Evolutionary conservation across 2,888 invertebrate genomes (phyloP).

Genomic region (Netelia virgata): DNA sequence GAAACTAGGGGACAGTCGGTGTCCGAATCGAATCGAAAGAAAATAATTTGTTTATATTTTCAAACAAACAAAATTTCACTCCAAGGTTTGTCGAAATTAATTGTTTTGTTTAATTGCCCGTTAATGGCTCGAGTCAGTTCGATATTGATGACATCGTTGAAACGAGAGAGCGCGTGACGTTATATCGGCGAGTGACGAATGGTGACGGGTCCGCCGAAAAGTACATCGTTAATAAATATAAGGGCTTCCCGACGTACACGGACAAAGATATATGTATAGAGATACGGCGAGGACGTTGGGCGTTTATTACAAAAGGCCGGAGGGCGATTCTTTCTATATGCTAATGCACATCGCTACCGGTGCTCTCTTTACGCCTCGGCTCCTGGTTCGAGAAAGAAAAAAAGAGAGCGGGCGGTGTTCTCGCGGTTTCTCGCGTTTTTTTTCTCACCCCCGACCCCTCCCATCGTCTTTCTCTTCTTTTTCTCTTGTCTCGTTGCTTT

Average conservation of each 20-base stretch:
- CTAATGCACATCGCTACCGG: conserved; percentile 82
- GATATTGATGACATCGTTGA: conserved; percentile 50
- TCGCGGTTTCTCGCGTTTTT: conserved; percentile 40
- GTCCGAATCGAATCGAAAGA: not conserved
- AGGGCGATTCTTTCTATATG: conserved; percentile 83
- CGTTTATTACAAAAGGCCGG: conserved; percentile 73
- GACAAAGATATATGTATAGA: conserved; percentile 57
- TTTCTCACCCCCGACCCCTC: conserved; percentile 8
- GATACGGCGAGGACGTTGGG: conserved; percentile 46
- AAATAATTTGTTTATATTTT: conserved; percentile 4
- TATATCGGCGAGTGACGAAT: conserved; percentile 73
- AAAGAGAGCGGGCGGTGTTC: conserved; percentile 59
- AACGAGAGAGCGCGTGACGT: conserved; percentile 63
- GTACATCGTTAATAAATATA: conserved; percentile 82
- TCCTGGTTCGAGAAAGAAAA: conserved; percentile 56
- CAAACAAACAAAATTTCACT: conserved; percentile 1
- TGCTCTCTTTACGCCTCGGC: conserved; percentile 76
- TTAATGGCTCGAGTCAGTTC: not conserved
- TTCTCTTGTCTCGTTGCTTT: conserved; percentile 23
- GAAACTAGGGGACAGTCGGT: not conserved
- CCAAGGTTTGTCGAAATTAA: not conserved
- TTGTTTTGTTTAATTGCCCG: conserved; percentile 2
- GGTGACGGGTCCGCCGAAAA: conserved; percentile 75
- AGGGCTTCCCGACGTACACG: conserved; percentile 74
- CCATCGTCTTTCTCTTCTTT: conserved; percentile 28